These are phyloP conservation scores for Chironex yamaguchii DNA, from an alignment of 30 jellyfish, hydroid and myxozoan genomes.

Conservation along the genomic window DNA sequence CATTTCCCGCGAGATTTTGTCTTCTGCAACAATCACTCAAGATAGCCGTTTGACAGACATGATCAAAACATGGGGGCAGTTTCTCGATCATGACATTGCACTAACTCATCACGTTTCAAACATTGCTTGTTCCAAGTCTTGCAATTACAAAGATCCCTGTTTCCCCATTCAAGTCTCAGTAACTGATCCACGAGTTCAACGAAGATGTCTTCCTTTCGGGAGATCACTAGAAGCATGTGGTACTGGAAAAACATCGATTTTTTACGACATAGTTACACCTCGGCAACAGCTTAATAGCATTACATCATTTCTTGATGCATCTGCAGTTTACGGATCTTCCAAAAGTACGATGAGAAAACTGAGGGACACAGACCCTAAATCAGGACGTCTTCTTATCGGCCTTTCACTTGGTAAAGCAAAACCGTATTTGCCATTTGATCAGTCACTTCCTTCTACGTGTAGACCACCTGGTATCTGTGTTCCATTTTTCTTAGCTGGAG, in stretches of 20 bases:
- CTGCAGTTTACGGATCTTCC: conserved; percentile 19
- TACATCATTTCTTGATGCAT: conserved; percentile 14
- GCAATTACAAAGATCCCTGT: background rate
- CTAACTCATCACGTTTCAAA: background rate
- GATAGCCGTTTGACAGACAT: background rate
- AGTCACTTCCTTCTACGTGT: background rate
- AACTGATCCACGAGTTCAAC: background rate
- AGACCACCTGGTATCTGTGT: background rate
- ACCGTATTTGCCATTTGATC: background rate
- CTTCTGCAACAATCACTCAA: background rate
- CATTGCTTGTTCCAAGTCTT: background rate
- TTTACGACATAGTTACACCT: background rate
- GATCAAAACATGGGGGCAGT: conserved; percentile 33
- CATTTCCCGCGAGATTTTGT: background rate
- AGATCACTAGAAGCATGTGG: background rate
- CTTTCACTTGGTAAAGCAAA: background rate
- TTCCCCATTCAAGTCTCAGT: background rate
- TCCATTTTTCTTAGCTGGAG: conserved; percentile 51
- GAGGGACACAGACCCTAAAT: background rate
- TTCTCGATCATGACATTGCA: conserved; percentile 46
- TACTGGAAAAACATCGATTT: background rate
- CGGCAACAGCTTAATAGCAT: conserved; percentile 18
- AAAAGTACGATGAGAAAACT: background rate
- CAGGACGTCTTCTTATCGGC: background rate
- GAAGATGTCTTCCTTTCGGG: background rate